phyloP scores from a whole-genome alignment of 2,888 invertebrate species.

The Campaea margaritaria region DNA sequence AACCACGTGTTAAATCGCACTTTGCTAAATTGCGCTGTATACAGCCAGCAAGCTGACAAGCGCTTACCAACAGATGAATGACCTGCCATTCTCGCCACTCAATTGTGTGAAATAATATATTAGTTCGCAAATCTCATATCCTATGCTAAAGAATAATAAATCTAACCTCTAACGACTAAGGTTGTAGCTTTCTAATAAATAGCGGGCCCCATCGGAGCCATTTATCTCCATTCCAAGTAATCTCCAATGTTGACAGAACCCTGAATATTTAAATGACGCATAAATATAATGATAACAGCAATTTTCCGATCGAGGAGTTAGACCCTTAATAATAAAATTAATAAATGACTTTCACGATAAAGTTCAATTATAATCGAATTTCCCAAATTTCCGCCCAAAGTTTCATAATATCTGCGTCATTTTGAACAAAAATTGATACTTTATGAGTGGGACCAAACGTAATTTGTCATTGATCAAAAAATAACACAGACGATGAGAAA shows the following conservation, averaged over 20 bases:
- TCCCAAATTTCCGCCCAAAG: slow-evolving; percentile 6
- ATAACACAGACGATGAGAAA: slow-evolving; percentile 1
- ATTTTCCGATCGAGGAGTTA: slow-evolving; percentile 12
- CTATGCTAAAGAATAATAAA: neutral
- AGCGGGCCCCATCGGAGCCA: neutral
- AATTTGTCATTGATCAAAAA: slow-evolving; percentile 4
- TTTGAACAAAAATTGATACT: slow-evolving; percentile 8
- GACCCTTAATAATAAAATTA: slow-evolving; percentile 11
- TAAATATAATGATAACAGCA: slow-evolving; percentile 24
- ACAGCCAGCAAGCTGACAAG: too few species aligned
- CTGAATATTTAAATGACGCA: slow-evolving; percentile 11
- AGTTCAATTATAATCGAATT: slow-evolving; percentile 23
- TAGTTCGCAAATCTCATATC: too few species aligned
- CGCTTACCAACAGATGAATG: too few species aligned
- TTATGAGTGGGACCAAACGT: neutral
- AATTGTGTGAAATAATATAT: too few species aligned
- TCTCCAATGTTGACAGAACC: slow-evolving; percentile 10
- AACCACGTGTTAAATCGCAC: too few species aligned
- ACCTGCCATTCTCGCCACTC: too few species aligned
- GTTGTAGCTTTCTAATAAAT: neutral
- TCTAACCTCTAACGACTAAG: neutral
- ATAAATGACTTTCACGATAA: slow-evolving; percentile 20
- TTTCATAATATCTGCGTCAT: slow-evolving; percentile 9
- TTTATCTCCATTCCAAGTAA: slow-evolving; percentile 14
- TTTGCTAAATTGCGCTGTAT: too few species aligned